phyloP scores from a whole-genome alignment of 2,888 invertebrate genomes.

The Gastracanthus pulcherrimus region DNA sequence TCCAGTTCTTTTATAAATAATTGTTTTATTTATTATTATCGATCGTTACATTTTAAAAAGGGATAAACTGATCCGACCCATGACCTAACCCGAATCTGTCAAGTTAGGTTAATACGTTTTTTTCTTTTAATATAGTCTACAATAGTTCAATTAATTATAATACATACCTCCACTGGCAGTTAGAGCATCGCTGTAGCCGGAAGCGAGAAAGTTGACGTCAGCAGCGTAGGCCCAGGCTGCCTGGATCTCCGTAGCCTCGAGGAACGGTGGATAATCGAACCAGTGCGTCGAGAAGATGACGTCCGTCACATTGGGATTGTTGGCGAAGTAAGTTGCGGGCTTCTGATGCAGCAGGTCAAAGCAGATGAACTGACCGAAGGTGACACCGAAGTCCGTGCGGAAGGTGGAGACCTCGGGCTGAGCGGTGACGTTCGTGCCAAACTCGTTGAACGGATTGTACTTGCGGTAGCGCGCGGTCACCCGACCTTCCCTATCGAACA shows the following conservation, averaged over 20 bases:
- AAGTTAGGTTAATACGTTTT: too few relatives aligned
- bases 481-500: slow-evolving; percentile 78
- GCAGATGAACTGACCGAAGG: slow-evolving; percentile 80
- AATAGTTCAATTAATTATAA: too few relatives aligned
- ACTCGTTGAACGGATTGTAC: slow-evolving; percentile 77
- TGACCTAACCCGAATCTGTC: too few relatives aligned
- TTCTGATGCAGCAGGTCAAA: slow-evolving; percentile 80
- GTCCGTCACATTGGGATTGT: slow-evolving; percentile 75
- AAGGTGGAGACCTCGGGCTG: slow-evolving; percentile 75
- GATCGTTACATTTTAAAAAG: too few relatives aligned
- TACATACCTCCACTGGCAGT: slow-evolving; percentile 64
- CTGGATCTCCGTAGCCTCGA: slow-evolving; percentile 77
- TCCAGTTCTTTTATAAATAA: too few relatives aligned
- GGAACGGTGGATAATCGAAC: slow-evolving; percentile 79
- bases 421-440: slow-evolving; percentile 70
- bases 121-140: too few relatives aligned
- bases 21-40: too few relatives aligned
- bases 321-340: slow-evolving; percentile 77
- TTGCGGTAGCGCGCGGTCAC: slow-evolving; percentile 80
- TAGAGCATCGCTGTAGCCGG: slow-evolving; percentile 77
- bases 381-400: slow-evolving; percentile 79
- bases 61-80: too few relatives aligned
- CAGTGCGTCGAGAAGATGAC: slow-evolving; percentile 80
- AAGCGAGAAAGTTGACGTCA: slow-evolving; percentile 78
- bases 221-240: slow-evolving; percentile 78